Evolutionary conservation across 2,797 vertebrate species (phyloP), one percentile per base, ranked within the genome.

Genomic region (Microctenopoma stevenorrisi): DNA sequence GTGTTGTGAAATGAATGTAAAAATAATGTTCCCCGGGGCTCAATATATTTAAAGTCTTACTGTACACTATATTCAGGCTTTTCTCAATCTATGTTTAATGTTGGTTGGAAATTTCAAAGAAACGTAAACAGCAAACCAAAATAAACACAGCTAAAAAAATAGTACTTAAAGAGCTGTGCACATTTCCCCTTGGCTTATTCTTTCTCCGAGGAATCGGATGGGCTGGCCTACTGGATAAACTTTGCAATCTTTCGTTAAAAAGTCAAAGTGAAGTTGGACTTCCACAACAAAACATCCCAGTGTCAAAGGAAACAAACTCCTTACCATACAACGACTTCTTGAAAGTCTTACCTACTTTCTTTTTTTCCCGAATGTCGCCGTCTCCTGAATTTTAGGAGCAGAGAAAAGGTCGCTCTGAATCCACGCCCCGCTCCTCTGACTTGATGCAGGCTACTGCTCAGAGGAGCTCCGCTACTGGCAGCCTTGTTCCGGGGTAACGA

Each of bases 361-460:
- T 48, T 25, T 12, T 14, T 35, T 4, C 18, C 43, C 6, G 61
- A 77, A 69, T 78, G 67, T 77, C 54, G 43, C 55, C 74, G 81
- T 81, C 79, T 85, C 60, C 81, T 68, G 38, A 65, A 18, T 57
- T 25, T 40, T 68, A 54, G 33, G 70, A 73, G 72, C 70, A 59
- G 56, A 46, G 71, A 87, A 35, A 18, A 59, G 62, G 62, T 72
- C 51, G 38, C 10, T 38, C 14, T 1, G 30, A 86, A 88, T 90
- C 89, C 88, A 91, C 91, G 91, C 91, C 91, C 90, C 88, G 84
- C 80, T 79, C 58, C 81, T 81, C 77, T 2, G 57, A 53, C 60
- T 55, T 43, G 78, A 79, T 86, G 84, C 52, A 64, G 74, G 68
- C 79, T 77, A 53, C 82, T 78, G 78, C 58, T 60, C 35, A 22